Base-by-base conservation (phyloP, 2,113 vertebrate species). In the Microcebus ravelobensis region DNA sequence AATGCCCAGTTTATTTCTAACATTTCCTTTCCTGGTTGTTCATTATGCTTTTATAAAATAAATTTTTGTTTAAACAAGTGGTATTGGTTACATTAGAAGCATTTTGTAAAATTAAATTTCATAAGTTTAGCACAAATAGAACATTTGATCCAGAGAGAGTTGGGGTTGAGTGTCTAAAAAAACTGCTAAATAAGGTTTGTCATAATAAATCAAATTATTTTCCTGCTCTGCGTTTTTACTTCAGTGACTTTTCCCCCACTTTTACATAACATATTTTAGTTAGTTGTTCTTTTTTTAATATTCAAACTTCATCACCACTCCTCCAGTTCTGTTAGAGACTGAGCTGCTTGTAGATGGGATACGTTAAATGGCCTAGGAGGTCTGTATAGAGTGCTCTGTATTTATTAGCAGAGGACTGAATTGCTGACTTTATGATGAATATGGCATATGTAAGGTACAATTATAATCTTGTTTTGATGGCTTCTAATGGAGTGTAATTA, bases 401-500 rank as follows among this genome's bases (percentile, higher is more conserved):
- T 89, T 76, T 93, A 82, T 48, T 71, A 91, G 8, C 61, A 50
- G 13, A 29, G 42, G 11, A 59, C 23, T 39, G 77, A 87, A 77
- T 15, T 61, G 57, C 13, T 8, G 18, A 86, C 73, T 18, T 95
- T 74, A 74, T 3, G 36, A 94, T 61, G n/a, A 91, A 61, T 45
- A 20, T 23, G 36, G 15, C 27, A 36, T 79, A 36, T 81, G 13
- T 36, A 67, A 81, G 34, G 29, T 65, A 0, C 57, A 94, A 68
- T 81, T 95, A 21, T 61, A 93, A 86, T 87, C 70, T 45, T 80
- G 21, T 91, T 93, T 95, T 91, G 68, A 89, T 89, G 84, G 48
- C 36, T 86, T 80, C 68, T 94, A 86, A 50, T 86, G 39, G n/a
- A 91, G 17, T n/a, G 0, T 57, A 89, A 86, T 97, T 89, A 89